Percentiles rank a stretch among this genome's conserved stretches.
Evolutionary conservation across 2,797 vertebrate species (phyloP).

Genomic region (Carapus acus): DNA sequence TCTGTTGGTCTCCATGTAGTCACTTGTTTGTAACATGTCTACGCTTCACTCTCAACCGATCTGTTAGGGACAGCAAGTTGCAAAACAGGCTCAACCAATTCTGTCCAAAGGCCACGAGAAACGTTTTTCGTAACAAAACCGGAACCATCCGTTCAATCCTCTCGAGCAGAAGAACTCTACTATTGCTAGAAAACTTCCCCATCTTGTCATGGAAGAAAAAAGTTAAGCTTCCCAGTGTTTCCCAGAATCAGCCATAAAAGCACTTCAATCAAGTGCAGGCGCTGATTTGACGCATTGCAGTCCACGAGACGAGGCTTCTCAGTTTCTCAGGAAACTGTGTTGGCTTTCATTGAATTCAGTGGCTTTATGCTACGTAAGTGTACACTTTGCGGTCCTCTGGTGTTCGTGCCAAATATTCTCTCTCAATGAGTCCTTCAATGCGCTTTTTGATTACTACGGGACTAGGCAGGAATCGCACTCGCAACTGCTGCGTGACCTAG

Average conservation of each 20-base stretch:
- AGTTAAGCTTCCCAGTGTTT: conserved; percentile 74
- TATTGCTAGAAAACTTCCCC: conserved; percentile 86
- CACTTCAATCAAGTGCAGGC: conserved; percentile 45
- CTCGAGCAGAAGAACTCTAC: conserved; percentile 85
- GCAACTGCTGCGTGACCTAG: conserved; percentile 97
- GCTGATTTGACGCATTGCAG: conserved; percentile 87
- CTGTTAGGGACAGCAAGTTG: conserved; percentile 66
- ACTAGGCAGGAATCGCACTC: conserved; percentile 97
- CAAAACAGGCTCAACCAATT: conserved; percentile 64
- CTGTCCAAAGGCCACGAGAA: conserved; percentile 79
- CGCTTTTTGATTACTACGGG: conserved; percentile 99
- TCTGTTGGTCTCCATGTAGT: conserved; percentile 58
- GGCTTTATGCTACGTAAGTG: conserved; percentile 98
- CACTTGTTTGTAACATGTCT: conserved; percentile 51
- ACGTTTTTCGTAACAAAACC: conserved; percentile 82
- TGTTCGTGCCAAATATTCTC: conserved; percentile 99
- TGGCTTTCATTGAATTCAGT: conserved; percentile 65
- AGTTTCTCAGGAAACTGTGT: conserved; percentile 46
- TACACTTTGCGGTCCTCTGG: conserved; percentile 99
- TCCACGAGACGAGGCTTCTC: conserved; percentile 64
- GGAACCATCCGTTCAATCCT: conserved; percentile 75
- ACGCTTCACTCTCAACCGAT: conserved; percentile 42
- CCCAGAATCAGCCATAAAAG: conserved; percentile 58
- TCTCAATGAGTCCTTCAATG: conserved; percentile 99
- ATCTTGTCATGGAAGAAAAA: conserved; percentile 80